Evolutionary conservation across 2,797 vertebrate species (phyloP), one percentile per base, ranked within the genome.

Genomic region (Tinamus major): DNA sequence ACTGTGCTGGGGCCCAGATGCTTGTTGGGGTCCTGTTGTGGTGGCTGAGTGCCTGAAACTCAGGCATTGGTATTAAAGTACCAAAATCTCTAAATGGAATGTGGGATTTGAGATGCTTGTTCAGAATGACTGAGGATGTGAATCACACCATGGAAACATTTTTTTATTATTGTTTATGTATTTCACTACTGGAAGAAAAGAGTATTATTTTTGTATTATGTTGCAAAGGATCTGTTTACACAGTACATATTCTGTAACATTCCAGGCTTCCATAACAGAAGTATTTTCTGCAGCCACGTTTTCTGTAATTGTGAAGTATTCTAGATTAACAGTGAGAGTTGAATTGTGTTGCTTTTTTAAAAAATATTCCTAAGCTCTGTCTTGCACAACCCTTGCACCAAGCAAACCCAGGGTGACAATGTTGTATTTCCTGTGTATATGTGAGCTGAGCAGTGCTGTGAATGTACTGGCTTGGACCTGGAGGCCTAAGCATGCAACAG

Each of bases 231-330:
- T 74, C 14, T 74, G 13, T 68, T 56, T 61, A 13, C 5, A 7
- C 19, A 1, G 1, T 56, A 14, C 15, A 2, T 79, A 6, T 41
- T 71, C 18, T 41, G 3, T 31, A 48, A 3, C 17, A 21, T 37
- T 42, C 8, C 20, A 29, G 46, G 5, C 7, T 55, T 56, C 8
- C 9, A 1, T 63, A 55, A 10, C 26, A 33, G 33, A 35, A 31
- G 16, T 2, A 5, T 44, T n/a, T 44, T 61, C 6, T 7, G 69
- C 17, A 37, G 3, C 5, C 0, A 0, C n/a, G 4, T 74, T 79
- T 65, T 81, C 4, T 8, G 29, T 72, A 41, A 23, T 19, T 72
- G 10, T 64, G 46, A 69, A 74, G 44, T 24, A 46, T 79, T 82
- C 11, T 70, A 37, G n/a, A 49, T 82, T 51, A 77, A 63, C n/a